These are phyloP conservation scores for Dicrurus megarhynchus DNA, from an alignment of 2,113 vertebrate genomes.

Conservation along the genomic window DNA sequence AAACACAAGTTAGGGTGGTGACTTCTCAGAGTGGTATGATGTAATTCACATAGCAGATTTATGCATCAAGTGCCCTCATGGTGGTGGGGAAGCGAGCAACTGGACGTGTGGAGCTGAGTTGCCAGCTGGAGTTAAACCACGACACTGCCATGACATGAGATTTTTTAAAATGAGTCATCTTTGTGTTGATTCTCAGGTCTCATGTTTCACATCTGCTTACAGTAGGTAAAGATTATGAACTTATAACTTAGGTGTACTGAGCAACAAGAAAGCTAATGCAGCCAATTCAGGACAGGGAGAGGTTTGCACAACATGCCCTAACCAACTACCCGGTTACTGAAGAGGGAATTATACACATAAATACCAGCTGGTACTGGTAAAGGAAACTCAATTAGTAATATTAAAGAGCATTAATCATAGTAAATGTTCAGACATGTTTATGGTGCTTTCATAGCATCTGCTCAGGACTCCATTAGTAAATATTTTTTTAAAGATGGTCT, in stretches of 20 bases:
- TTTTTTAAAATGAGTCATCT: background rate
- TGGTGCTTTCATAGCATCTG: background rate
- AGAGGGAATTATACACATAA: constrained; percentile 24
- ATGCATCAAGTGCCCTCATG: background rate
- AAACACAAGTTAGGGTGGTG: background rate
- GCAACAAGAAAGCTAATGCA: background rate
- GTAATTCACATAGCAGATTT: background rate
- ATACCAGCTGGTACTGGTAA: constrained; percentile 46
- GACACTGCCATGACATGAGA: background rate
- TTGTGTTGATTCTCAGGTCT: background rate
- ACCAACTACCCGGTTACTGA: background rate
- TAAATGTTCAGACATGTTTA: background rate
- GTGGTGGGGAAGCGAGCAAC: background rate
- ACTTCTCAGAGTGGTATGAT: background rate
- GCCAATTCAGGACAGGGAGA: constrained; percentile 23
- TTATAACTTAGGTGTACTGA: background rate
- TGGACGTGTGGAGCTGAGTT: background rate
- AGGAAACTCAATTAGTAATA: constrained; percentile 1
- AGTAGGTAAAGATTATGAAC: background rate
- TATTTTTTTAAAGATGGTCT: background rate
- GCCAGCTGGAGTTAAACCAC: background rate
- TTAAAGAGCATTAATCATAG: background rate
- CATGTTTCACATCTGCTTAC: background rate
- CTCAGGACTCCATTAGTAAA: background rate
- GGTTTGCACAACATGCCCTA: constrained; percentile 7